Evolutionary conservation across 2,113 vertebrate genomes (phyloP).

Genomic region (Toxotes chatareus): DNA sequence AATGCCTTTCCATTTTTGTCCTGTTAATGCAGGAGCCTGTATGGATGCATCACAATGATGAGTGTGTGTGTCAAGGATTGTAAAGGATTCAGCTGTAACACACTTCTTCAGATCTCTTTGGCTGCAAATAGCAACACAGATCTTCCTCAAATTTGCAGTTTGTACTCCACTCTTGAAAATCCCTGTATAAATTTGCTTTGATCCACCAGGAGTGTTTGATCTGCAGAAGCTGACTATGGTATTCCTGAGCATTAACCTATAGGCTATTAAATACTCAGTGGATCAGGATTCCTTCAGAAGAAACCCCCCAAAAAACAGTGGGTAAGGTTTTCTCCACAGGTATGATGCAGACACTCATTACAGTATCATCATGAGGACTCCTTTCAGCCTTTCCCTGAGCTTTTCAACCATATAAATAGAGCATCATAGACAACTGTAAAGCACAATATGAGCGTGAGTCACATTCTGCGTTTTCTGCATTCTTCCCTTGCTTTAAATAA

Average conservation of each 20-base stretch:
- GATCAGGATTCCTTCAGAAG: slow-evolving; percentile 1
- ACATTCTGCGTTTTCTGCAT: slow-evolving; percentile 6
- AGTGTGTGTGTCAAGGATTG: not conserved
- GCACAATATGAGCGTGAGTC: slow-evolving; percentile 28
- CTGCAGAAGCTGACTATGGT: not conserved
- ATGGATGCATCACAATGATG: not conserved
- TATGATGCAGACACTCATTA: not conserved
- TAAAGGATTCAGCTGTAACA: not conserved
- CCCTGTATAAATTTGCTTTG: not conserved
- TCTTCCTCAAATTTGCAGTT: slow-evolving; percentile 15
- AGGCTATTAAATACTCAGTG: not conserved
- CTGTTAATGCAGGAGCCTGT: slow-evolving; percentile 12
- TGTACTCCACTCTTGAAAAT: not conserved
- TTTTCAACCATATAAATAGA: not conserved
- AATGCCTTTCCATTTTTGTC: not conserved
- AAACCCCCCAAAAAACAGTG: not conserved
- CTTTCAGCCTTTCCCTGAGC: not conserved
- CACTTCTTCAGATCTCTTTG: slow-evolving; percentile 16
- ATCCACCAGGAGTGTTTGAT: not conserved
- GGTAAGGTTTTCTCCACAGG: not conserved
- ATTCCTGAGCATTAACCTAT: slow-evolving; percentile 1
- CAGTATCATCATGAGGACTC: not conserved
- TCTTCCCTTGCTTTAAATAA: slow-evolving; percentile 17
- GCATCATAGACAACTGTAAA: not conserved
- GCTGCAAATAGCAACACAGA: slow-evolving; percentile 6